phyloP scores from a whole-genome alignment of 1,140 invertebrate genomes.

The Babylonia areolata region DNA sequence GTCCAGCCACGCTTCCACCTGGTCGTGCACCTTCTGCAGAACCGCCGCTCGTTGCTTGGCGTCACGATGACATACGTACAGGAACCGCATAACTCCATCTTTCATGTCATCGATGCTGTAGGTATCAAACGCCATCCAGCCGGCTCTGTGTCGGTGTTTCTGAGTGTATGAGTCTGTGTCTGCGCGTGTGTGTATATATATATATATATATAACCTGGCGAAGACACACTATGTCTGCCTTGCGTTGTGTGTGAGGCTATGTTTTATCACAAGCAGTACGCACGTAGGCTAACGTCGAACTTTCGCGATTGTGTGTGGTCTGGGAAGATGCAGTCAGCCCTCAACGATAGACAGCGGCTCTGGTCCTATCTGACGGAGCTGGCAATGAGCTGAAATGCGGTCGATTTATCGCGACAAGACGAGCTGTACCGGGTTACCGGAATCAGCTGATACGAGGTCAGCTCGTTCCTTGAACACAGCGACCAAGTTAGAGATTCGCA shows the following conservation, averaged over 20 bases:
- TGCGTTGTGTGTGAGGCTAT: neutral
- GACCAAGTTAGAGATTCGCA: neutral
- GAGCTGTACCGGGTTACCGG: neutral
- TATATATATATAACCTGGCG: neutral
- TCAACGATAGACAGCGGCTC: neutral
- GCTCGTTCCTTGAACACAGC: neutral
- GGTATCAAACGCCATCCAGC: constrained; percentile 41
- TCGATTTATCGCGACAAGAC: neutral
- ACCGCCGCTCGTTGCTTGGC: constrained; percentile 53
- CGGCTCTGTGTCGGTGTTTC: neutral
- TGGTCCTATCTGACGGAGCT: neutral
- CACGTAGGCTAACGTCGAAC: too few species aligned
- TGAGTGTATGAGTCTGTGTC: neutral
- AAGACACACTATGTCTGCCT: neutral
- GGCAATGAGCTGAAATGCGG: neutral
- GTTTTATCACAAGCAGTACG: too few species aligned
- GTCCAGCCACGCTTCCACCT: constrained; percentile 64
- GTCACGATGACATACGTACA: constrained; percentile 62
- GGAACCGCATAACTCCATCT: constrained; percentile 62
- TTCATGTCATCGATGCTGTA: constrained; percentile 40
- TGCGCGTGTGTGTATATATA: neutral
- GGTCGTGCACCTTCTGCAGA: constrained; percentile 51
- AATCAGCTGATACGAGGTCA: constrained; percentile 30
- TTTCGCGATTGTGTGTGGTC: too few species aligned
- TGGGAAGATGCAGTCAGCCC: too few species aligned